Evolutionary conservation across 2,888 invertebrate species (phyloP), one percentile per base, ranked within the genome.

Genomic region (Sisyra terminalis): DNA sequence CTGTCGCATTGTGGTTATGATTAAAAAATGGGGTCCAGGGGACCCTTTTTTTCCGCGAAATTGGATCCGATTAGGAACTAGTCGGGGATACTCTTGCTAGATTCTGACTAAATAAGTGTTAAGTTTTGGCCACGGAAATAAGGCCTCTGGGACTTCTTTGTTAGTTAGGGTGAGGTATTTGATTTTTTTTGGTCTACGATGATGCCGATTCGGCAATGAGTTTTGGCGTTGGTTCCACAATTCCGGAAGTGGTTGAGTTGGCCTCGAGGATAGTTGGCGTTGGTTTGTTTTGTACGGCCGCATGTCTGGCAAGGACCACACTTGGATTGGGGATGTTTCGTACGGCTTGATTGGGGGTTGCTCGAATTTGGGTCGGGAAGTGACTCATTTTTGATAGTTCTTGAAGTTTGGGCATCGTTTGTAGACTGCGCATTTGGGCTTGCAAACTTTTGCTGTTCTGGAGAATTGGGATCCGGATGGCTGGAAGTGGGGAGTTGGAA

Each of bases 251-350:
- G 4, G 32, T 32, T 32, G 32, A 13, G 2, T 15, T 37, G 17
- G 15, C 5, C 2, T 15, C 8, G 5, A 17, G 2, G 9, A n/a
- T 1, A 3, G 37, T 37, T 5, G 14, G 4, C 2, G 16, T 10
- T 6, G 37, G 18, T n/a, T 29, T 29, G 13, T n/a, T 29, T 24
- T 39, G 2, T 9, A 18, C 24, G 5, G 14, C n/a, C 6, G 29
- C 16, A 17, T 29, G 31, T 5, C 15, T 15, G 3, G 40, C 29
- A 13, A 59, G 51, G 44, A 56, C 49, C 7, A 71, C 64, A 41
- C 73, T 73, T 4, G 75, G 75, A 57, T 75, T 75, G 4, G 75
- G 75, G 47, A 76, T 75, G 50, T 71, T 74, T 34, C 75, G 60
- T 17, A 75, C 71, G 15, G 67, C 70, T 44, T 73, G 73, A 52